Conservation (phyloP, 2,888 invertebrate genomes). For the Achlya flavicornis region DNA sequence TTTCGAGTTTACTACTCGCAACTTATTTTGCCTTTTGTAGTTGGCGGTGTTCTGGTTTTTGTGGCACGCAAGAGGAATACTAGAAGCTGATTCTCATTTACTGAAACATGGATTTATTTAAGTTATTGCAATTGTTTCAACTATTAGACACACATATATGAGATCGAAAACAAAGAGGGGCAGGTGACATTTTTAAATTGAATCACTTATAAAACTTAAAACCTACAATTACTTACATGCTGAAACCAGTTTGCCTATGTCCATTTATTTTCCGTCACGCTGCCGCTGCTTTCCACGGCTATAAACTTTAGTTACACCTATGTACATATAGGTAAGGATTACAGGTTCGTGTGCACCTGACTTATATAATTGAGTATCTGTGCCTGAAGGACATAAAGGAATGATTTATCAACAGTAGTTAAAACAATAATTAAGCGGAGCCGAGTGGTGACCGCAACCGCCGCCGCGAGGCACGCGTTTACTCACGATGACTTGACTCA, state of each 20-base stretch:
- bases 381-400: slow-evolving; percentile 51
- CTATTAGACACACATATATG: too few relatives aligned
- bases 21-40: slow-evolving; percentile 22
- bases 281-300: background rate
- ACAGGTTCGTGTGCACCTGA: slow-evolving; percentile 35
- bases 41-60: background rate
- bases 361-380: slow-evolving; percentile 37
- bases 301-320: background rate
- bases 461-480: slow-evolving; percentile 58
- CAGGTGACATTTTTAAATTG: background rate
- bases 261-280: background rate
- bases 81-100: background rate
- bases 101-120: too few relatives aligned
- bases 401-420: slow-evolving; percentile 77
- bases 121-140: too few relatives aligned
- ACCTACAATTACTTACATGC: background rate
- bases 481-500: slow-evolving; percentile 32
- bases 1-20: slow-evolving; percentile 33
- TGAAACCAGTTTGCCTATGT: background rate
- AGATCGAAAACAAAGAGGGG: background rate
- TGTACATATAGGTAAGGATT: background rate
- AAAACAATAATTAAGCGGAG: slow-evolving; percentile 74
- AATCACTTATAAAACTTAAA: background rate
- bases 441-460: slow-evolving; percentile 54
- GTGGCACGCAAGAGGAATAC: background rate